Base-by-base conservation (phyloP, 2,797 vertebrate genomes). In the Strix occidentalis region DNA sequence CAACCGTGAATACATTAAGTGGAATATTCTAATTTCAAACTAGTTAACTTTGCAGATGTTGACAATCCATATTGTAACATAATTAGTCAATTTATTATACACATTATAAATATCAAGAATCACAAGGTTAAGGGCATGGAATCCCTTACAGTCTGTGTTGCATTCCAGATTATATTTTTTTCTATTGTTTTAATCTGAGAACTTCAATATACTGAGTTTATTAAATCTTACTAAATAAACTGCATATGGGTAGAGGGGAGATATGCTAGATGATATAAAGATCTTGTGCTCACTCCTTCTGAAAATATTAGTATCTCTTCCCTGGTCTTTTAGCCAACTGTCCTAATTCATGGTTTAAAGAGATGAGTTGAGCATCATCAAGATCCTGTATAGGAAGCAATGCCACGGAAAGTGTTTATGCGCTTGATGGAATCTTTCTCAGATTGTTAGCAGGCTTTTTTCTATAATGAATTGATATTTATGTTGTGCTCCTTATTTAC, bases 11-110 rank as follows among this genome's bases (percentile, higher is more conserved):
- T 21, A 45, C 9, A 68, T 83, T 60, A 71, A 68, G 46, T 79
- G n/a, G 24, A 89, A 45, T 72, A 78, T 60, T 85, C 19, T 54
- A n/a, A 84, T 74, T 85, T 21, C 7, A 90, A 69, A 51, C n/a
- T 11, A 33, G 57, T 63, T 69, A 63, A 41, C 79, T 74, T 76
- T 82, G 31, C 46, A 61, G 58, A 75, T 89, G 39, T 60, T 87
- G 50, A 78, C 29, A 66, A 94, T 87, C 16, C 16, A 31, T 87
- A 64, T 46, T 57, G 26, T 61, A 80, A 83, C 5, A 65, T 83
- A 89, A 91, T 64, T 54, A 93, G 24, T 61, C 50, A 89, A 87
- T 87, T 93, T 87, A 80, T 87, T 90, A 89, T 83, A 45, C 41
- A 68, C 53, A 56, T 65, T 54, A 75, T 43, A 93, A 84, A 80